Evolutionary conservation across 2,888 invertebrate species (phyloP), one percentile per base, ranked within the genome.

Genomic region (Xiphydria camelus): DNA sequence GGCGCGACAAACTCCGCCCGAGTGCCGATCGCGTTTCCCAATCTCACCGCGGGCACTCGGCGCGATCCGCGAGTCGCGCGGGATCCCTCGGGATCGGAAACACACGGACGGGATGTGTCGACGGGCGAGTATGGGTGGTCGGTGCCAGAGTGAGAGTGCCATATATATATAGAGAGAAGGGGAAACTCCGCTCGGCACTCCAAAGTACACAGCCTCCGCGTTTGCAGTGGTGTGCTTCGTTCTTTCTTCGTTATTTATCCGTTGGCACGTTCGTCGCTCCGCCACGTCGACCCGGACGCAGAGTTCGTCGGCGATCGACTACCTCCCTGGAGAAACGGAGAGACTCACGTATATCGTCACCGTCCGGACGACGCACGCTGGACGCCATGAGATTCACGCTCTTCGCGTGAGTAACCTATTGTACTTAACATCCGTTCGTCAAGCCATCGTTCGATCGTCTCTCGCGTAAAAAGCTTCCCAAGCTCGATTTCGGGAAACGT

Each of bases 151-250:
- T 62, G 69, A 59, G 62, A 65, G 64, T 60, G 58, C 57, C 55
- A 57, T 15, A 65, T 58, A 59, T 68, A 70, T 66, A 70, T 66
- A 63, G 60, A 61, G 66, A 55, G 70, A 68, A 68, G 68, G 70
- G 69, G 69, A 66, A 68, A 70, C 66, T 55, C 51, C 56, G 48
- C 64, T 58, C 66, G 62, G 57, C 69, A 68, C 65, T 70, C 68
- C 61, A 66, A 66, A 68, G 68, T 70, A 68, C 66, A 68, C 68
- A 67, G 70, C 68, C 69, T 70, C 68, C 68, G 68, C 66, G 67
- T 64, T 66, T 68, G 61, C 68, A 68, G 68, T 70, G 59, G 66
- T 63, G 64, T 64, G 62, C 53, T 50, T 55, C 52, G 43, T 57
- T 56, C 55, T 51, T 55, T 54, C 57, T 54, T 50, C 48, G 49